Base-by-base conservation (phyloP, 2,113 vertebrate genomes). In the Piaya cayana region DNA sequence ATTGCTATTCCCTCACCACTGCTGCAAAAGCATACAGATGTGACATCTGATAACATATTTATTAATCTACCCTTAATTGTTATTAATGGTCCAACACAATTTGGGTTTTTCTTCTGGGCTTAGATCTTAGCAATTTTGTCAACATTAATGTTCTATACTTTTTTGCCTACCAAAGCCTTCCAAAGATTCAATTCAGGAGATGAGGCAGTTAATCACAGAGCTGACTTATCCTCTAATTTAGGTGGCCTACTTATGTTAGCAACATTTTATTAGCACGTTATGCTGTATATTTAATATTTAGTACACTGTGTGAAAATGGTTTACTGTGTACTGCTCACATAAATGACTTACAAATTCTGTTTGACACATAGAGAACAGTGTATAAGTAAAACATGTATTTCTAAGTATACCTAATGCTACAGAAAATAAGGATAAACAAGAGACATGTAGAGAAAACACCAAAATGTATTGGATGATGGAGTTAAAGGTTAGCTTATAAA, bases 211-310 rank as follows among this genome's bases (percentile, higher is more conserved):
- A 96, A 96, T 78, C 65, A 96, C 60, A 78, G 82, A 75, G 64
- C 37, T 81, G 58, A n/a, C 79, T 90, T 90, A 90, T 68, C 65
- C 56, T 88, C 80, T 90, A 93, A 92, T 96, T 96, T 94, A 94
- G 93, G 95, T 92, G 95, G 88, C 96, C 95, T 96, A 96, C 93
- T 96, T 97, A 92, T 25, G 77, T 86, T 96, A 94, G 82, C 47
- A 96, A 94, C 88, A 42, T 95, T 94, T 94, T 96, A 96, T 97
- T 95, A 94, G 90, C 88, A 95, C 27, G 17, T 96, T 94, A 96
- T 78, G 60, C 79, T 88, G 52, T 95, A 90, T 92, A 94, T 95
- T 94, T 96, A 96, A 96, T 93, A 96, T 94, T 95, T 94, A 96
- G 93, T 92, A 88, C n/a, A 71, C 42, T 75, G 72, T 63, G 53